A percentile compares a stretch with the other conserved stretches of the same genome.
Evolutionary conservation across 92 coral and sea anemone species (phyloP).

Genomic region (Epizoanthus scotinus): DNA sequence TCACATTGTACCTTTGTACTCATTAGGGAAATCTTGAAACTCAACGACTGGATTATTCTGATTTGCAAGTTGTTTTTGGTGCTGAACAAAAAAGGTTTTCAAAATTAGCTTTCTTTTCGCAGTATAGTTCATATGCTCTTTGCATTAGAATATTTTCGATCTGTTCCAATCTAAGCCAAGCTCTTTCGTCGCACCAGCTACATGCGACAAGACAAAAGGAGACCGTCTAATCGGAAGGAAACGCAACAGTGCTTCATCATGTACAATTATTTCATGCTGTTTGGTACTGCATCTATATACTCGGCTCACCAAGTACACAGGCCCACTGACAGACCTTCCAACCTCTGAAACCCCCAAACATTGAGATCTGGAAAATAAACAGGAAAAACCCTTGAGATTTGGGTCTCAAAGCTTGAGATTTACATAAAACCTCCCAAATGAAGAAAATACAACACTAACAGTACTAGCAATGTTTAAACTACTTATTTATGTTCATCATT

Average conservation of each 20-base stretch:
- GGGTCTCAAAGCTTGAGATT: too few relatives aligned
- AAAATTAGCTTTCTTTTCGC: not conserved
- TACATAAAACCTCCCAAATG: too few relatives aligned
- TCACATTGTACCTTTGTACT: not conserved
- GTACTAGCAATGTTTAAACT: too few relatives aligned
- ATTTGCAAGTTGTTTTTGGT: too few relatives aligned
- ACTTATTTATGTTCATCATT: too few relatives aligned
- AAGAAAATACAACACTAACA: too few relatives aligned
- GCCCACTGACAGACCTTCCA: too few relatives aligned
- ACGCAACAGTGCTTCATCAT: not conserved
- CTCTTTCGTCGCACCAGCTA: constrained; percentile 18
- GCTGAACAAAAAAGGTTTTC: not conserved
- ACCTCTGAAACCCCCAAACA: too few relatives aligned
- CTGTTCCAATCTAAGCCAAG: constrained; percentile 7
- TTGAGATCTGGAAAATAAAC: too few relatives aligned
- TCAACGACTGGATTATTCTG: not conserved
- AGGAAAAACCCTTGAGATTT: too few relatives aligned
- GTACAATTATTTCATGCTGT: constrained; percentile 24
- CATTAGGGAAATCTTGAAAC: not conserved
- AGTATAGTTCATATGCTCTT: not conserved
- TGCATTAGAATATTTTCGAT: constrained; percentile 2
- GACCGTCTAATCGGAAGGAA: not conserved
- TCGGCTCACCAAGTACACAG: constrained; percentile 5
- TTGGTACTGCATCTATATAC: constrained; percentile 3
- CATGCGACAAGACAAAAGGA: constrained; percentile 14